Evolutionary conservation across 1,140 invertebrate genomes (phyloP), one percentile per base, ranked within the genome.

Genomic region (Cotesia chilonis): DNA sequence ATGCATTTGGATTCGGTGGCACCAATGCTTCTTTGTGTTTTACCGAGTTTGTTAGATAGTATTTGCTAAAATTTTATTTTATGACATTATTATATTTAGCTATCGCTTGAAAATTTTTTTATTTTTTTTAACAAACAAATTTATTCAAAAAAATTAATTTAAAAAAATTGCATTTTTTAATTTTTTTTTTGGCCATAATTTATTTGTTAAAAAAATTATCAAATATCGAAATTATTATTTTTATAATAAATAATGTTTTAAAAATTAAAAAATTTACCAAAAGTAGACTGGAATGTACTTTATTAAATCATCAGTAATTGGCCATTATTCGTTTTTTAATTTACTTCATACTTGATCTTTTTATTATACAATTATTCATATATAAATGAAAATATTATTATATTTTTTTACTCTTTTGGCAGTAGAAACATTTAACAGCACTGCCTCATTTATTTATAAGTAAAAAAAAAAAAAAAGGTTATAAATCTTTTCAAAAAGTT

Each of bases 1-100:
- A 99, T 88, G 97, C 97, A 10, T 99, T 99, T 91, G 98, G 98
- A 4, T 99, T 99, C 91, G 98, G 98, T 68, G 98, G 98, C 41
- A 99, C 97, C 17, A 99, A 99, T 90, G 96, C 96, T 41, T 93
- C 92, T 75, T 85, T 99, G 9, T 96, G 95, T 87, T 90, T 95
- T 70, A 86, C 85, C 7, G 81, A 89, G 74, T 90, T 72, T 55
- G 20, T 72, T 57, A 41, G 12, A 41, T 76, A 60, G 36, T 54
- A 59, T 38, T 17, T 69, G 2, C 12, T 4, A 41, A 41, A 4
- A 60, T 54, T 41, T 68, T 57, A 10, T 14, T 28, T 28, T 28
- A 28, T 28, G 1, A 28, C 1, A 3, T 3, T 35, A 68, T 41
- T 35, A 68, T 41, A 4, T 17, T 28, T 28, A 28, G 28, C 28